Percentiles rank a stretch among this genome's conserved stretches.
These are phyloP conservation scores for Dasyprocta punctata DNA, from an alignment of 2,113 vertebrate genomes.

Conservation along the genomic window DNA sequence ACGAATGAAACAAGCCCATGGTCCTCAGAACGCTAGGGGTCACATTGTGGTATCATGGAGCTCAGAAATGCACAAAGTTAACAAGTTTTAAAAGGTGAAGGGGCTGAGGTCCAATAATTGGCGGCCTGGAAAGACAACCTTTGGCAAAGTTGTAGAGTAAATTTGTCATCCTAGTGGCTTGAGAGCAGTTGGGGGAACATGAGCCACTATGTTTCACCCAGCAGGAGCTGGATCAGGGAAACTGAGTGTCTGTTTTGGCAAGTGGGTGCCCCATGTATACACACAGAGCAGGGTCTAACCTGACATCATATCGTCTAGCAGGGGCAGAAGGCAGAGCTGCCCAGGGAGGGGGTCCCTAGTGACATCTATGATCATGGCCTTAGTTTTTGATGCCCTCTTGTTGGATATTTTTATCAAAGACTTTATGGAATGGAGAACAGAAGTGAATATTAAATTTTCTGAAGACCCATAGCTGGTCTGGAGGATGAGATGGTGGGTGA, in stretches of 20 bases:
- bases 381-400: background rate
- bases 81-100: background rate
- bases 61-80: background rate
- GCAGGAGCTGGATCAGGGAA: background rate
- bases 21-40: background rate
- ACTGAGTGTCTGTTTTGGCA: background rate
- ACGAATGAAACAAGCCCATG: too few species aligned
- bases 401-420: background rate
- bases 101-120: background rate
- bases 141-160: slow-evolving; percentile 21
- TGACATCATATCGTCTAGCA: background rate
- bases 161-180: background rate
- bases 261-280: background rate
- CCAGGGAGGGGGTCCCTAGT: background rate
- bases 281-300: background rate
- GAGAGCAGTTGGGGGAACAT: background rate
- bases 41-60: background rate
- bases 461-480: background rate
- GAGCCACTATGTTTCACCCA: background rate
- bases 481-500: background rate
- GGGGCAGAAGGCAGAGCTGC: background rate
- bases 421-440: background rate
- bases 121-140: background rate
- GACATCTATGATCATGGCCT: background rate
- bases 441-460: background rate